These are phyloP conservation scores for Parazoanthus swiftii DNA, from an alignment of 92 coral and sea anemone species.

Conservation along the genomic window DNA sequence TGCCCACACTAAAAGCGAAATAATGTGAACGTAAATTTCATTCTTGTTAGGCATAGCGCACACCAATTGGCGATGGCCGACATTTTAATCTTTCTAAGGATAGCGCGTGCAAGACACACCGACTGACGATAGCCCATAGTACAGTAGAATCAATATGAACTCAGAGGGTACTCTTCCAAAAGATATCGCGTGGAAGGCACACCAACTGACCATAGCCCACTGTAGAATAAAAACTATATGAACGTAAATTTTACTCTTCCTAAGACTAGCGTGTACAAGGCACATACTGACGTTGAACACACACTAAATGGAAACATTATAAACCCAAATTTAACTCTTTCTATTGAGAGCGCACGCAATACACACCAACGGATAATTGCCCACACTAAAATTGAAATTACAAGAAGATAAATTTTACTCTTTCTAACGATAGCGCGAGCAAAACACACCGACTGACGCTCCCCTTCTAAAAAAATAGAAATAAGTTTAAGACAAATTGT, in stretches of 20 bases:
- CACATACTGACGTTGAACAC: conserved; percentile 17
- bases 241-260: no score
- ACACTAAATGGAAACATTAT: conserved; percentile 14
- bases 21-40: no score
- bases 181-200: conserved; percentile 18
- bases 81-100: neutral
- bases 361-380: conserved; percentile 17
- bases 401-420: conserved; percentile 11
- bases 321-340: conserved; percentile 14
- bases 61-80: conserved; percentile 19
- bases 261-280: conserved; percentile 12
- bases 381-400: conserved; percentile 14
- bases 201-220: conserved; percentile 18
- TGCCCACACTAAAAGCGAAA: conserved; percentile 17
- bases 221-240: conserved; percentile 1
- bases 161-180: conserved; percentile 17
- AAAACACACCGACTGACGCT: neutral
- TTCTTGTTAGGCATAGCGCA: conserved; percentile 17
- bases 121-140: conserved; percentile 12
- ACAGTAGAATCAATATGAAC: conserved; percentile 15
- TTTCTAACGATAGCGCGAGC: neutral
- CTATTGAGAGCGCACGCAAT: conserved; percentile 15
- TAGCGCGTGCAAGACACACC: no score
- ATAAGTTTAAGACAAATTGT: conserved; percentile 13
- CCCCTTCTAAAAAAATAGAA: conserved; percentile 12